Conservation (phyloP, 2,888 invertebrate species). For the Pyrocoelia pectoralis region DNA sequence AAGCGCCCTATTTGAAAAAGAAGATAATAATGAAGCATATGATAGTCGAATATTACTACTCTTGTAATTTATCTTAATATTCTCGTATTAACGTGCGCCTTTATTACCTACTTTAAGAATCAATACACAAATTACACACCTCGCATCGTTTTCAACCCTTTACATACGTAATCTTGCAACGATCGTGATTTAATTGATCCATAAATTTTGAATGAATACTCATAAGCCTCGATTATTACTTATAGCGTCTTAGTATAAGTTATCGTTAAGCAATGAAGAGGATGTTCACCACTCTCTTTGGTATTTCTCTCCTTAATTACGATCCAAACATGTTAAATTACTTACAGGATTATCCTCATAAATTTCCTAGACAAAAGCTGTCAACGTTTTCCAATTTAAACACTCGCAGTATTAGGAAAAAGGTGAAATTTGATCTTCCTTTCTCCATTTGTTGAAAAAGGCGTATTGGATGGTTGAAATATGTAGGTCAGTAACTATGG, state of each 20-base stretch:
- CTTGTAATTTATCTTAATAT: not conserved
- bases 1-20: too few species aligned
- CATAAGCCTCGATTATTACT: not conserved
- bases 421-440: not conserved
- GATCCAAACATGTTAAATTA: too few species aligned
- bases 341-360: too few species aligned
- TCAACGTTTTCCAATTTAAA: too few species aligned
- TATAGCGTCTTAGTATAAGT: not conserved
- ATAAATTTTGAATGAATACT: not conserved
- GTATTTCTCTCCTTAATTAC: not conserved
- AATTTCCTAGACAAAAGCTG: too few species aligned
- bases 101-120: not conserved
- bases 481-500: constrained; percentile 15
- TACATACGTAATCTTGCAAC: not conserved
- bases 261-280: not conserved
- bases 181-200: not conserved
- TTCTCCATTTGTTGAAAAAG: too few species aligned
- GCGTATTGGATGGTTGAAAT: not conserved
- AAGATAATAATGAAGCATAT: too few species aligned
- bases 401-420: too few species aligned
- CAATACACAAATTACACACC: not conserved
- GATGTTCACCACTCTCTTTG: not conserved
- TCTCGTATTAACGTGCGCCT: not conserved
- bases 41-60: not conserved
- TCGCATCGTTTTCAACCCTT: not conserved